A percentile compares a stretch with the other conserved stretches of the same genome.
Conservation (phyloP, 2,888 invertebrate species). For the Drosophila fulvimacula region DNA sequence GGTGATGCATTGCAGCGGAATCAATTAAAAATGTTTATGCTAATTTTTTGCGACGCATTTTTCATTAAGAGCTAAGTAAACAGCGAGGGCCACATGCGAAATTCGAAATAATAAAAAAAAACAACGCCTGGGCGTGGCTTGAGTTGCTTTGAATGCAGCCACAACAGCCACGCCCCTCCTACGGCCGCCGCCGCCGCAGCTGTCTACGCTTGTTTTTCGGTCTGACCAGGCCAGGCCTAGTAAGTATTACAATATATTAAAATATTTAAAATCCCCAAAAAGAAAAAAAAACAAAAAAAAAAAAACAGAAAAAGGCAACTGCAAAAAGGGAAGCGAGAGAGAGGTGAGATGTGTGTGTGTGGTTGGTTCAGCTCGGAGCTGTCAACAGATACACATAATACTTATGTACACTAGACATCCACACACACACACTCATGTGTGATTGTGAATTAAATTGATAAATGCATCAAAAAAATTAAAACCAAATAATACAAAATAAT, state of each 20-base stretch:
- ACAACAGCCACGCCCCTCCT: conserved; percentile 2
- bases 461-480: conserved; percentile 55
- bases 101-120: conserved; percentile 1
- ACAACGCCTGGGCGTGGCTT: conserved; percentile 48
- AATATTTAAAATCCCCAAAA: too few relatives aligned
- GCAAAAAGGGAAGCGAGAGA: background rate
- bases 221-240: conserved; percentile 40
- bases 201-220: background rate
- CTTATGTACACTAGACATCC: conserved; percentile 25
- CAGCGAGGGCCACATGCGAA: conserved; percentile 17
- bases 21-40: conserved; percentile 70
- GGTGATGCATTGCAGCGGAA: conserved; percentile 30
- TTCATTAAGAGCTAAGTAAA: conserved; percentile 66
- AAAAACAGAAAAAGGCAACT: conserved; percentile 16
- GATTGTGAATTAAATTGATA: conserved; percentile 56
- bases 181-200: background rate
- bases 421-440: conserved; percentile 1
- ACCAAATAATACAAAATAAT: conserved; percentile 46
- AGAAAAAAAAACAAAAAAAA: conserved; percentile 21
- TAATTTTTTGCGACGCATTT: conserved; percentile 64
- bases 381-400: conserved; percentile 26
- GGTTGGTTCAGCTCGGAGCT: conserved; percentile 19
- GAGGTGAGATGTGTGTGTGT: background rate
- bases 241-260: conserved; percentile 72
- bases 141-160: conserved; percentile 42